Percentiles rank a stretch among this genome's conserved stretches.
Evolutionary conservation across 1,140 invertebrate species (phyloP).

Genomic region (Lerema accius): DNA sequence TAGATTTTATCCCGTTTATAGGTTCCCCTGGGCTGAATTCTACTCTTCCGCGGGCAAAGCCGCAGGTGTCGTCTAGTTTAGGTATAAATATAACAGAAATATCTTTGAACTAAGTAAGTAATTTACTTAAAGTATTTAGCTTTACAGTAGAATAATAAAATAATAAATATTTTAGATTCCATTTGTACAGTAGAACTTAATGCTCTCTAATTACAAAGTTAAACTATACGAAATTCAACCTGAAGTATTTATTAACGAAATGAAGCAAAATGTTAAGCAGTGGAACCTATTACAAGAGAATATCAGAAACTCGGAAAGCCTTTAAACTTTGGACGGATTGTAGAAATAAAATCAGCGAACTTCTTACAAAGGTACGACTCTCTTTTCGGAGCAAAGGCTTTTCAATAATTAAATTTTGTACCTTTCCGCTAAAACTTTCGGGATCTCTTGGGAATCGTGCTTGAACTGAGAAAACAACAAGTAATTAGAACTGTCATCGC

Average conservation of each 20-base stretch:
- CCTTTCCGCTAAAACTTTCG: slow-evolving; percentile 29
- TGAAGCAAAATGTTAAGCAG: slow-evolving; percentile 1
- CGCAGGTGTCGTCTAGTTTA: too few species aligned
- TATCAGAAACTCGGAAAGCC: slow-evolving; percentile 20
- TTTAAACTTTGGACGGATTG: slow-evolving; percentile 27
- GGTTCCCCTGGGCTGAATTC: too few species aligned
- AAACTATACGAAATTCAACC: neutral
- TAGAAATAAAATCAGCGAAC: slow-evolving; percentile 19
- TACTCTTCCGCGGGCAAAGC: too few species aligned
- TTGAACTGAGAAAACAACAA: slow-evolving; percentile 39
- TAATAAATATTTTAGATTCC: too few species aligned
- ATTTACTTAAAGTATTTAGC: slow-evolving; percentile 5
- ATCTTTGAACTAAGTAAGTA: too few species aligned
- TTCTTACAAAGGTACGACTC: slow-evolving; percentile 20
- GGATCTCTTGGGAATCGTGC: slow-evolving; percentile 20
- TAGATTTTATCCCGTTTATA: too few species aligned
- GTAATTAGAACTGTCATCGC: slow-evolving; percentile 37
- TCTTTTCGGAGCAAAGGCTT: slow-evolving; percentile 28
- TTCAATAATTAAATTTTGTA: slow-evolving; percentile 41
- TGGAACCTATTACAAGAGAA: neutral
- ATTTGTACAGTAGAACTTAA: neutral
- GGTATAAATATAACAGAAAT: too few species aligned
- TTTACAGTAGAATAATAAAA: too few species aligned
- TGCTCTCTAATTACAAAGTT: too few species aligned
- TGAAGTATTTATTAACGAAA: neutral